Base-by-base conservation (phyloP, 2,113 vertebrate genomes). In the Gobio gobio region DNA sequence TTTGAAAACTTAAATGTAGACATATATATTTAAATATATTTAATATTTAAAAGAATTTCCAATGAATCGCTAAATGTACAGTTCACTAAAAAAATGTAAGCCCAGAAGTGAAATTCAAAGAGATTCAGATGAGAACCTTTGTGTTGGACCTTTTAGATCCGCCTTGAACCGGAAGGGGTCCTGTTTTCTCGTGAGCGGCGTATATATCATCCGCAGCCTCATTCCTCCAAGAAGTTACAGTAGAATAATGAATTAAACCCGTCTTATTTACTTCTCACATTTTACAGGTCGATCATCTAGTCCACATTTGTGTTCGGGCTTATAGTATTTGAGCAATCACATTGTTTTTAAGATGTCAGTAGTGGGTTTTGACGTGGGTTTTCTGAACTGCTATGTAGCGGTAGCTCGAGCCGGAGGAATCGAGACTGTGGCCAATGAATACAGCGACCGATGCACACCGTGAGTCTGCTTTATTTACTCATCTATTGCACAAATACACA, bases 391-490 rank as follows among this genome's bases (percentile, higher is more conserved):
- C 91, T 99, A 99, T 88, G 96, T 99, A 85, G 98, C 97, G 0
- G 98, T 99, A 90, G 98, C 97, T 58, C 95, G 97, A 87, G 97
- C 97, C 82, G 98, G 97, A 82, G 98, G 98, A 73, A 99, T 99
- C 87, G 98, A 99, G 93, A 99, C 98, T 0, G 92, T 98, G 86
- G 98, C 98, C 33, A 99, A 99, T 22, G 98, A 99, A 84, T 99
- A 98, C 92, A 99, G 97, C 93, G 98, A 99, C 87, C 95, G 98
- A 83, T 93, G 96, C 94, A 99, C 97, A 84, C 97, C 97, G 97
- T 99, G 90, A 98, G 97, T 97, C 70, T 22, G 10, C 72, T 12
- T 54, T 61, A 18, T 26, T 49, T 8, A 3, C 43, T 29, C 18
- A 0, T 47, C 10, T 6, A 79, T 7, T 10, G 22, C 9, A 13